Evolutionary conservation across 2,113 vertebrate genomes (phyloP).

Genomic region (Stictonetta naevosa): DNA sequence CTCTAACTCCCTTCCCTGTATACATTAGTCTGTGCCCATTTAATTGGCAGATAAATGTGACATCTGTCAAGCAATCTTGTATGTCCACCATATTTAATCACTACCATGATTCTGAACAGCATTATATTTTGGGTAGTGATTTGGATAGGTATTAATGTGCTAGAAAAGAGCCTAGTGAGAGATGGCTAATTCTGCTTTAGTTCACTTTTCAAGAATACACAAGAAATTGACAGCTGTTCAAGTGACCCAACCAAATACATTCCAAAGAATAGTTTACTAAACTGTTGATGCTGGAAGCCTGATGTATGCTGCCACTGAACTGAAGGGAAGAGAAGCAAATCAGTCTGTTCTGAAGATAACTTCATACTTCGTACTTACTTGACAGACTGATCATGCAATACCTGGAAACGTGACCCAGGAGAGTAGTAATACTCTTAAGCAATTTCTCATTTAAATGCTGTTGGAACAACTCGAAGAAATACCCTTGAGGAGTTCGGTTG

Average conservation of each 20-base stretch:
- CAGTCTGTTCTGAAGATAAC: background rate
- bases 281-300: background rate
- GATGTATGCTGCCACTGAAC: background rate
- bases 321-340: background rate
- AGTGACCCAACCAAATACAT: background rate
- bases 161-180: background rate
- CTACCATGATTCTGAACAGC: background rate
- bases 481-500: background rate
- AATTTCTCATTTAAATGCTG: background rate
- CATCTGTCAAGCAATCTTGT: accelerated
- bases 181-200: background rate
- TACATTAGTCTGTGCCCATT: background rate
- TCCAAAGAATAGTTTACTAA: background rate
- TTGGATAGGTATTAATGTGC: background rate
- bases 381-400: background rate
- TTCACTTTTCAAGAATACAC: background rate
- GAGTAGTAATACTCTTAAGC: background rate
- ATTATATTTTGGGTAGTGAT: background rate
- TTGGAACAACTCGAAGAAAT: background rate
- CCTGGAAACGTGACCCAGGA: background rate
- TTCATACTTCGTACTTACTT: background rate
- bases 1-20: background rate
- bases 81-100: background rate
- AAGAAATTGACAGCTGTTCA: background rate
- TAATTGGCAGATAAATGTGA: background rate